Conservation (phyloP, 2,888 invertebrate species). For the Apantesis nais region DNA sequence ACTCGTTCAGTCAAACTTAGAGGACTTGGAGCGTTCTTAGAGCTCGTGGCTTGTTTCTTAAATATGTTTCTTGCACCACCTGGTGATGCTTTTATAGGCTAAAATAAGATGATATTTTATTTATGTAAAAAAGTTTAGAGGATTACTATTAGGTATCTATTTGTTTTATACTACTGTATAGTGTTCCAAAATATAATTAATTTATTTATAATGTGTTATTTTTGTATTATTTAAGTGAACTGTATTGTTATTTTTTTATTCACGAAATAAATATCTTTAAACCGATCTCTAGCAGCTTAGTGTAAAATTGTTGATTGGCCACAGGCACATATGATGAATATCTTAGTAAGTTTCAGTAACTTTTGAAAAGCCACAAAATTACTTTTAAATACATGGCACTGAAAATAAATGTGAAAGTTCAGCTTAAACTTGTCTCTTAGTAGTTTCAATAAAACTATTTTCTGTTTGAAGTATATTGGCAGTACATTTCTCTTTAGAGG, state of each 20-base stretch:
- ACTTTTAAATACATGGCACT: neutral
- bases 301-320: neutral
- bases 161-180: too few species aligned
- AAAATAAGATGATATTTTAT: conserved; percentile 28
- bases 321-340: neutral
- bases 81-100: conserved; percentile 79
- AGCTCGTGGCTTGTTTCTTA: conserved; percentile 73
- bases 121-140: too few species aligned
- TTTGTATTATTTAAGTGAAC: too few species aligned
- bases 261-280: too few species aligned
- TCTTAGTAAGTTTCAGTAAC: neutral
- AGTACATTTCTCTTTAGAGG: neutral
- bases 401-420: neutral
- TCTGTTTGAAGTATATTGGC: too few species aligned
- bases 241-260: too few species aligned
- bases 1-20: conserved; percentile 75
- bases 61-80: conserved; percentile 80
- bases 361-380: neutral
- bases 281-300: neutral
- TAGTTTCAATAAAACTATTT: too few species aligned
- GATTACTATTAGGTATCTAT: too few species aligned
- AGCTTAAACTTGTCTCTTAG: too few species aligned
- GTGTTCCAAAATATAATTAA: too few species aligned
- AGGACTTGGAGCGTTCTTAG: conserved; percentile 67
- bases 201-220: too few species aligned